Evolutionary conservation across 2,888 invertebrate species (phyloP).

Genomic region (Drosophila pseudotalamancana): DNA sequence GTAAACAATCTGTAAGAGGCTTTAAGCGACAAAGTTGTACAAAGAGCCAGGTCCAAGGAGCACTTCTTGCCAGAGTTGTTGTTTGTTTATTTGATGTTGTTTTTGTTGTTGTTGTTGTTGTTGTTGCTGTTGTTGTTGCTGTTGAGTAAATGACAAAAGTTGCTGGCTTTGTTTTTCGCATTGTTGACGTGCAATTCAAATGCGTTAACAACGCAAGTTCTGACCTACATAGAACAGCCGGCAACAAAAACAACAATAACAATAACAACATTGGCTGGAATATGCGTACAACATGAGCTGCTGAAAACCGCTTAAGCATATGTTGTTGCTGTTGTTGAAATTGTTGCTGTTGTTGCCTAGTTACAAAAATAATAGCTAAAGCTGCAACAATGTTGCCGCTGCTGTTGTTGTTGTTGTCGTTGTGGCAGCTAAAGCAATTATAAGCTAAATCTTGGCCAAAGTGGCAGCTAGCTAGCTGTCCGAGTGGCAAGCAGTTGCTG

Average conservation of each 20-base stretch:
- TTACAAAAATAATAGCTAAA: neutral
- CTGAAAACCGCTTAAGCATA: conserved; percentile 36
- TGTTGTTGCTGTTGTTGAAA: conserved; percentile 7
- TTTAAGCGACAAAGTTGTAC: conserved; percentile 45
- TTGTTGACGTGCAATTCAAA: conserved; percentile 80
- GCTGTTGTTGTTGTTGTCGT: neutral
- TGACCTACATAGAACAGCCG: conserved; percentile 54
- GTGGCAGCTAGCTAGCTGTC: conserved; percentile 36
- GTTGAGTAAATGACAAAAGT: conserved; percentile 72
- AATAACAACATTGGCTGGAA: conserved; percentile 9
- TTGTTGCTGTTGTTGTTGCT: conserved; percentile 26
- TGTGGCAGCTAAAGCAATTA: conserved; percentile 56
- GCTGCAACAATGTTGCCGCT: conserved; percentile 11
- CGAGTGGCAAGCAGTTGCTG: conserved; percentile 17
- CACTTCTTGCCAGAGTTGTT: conserved; percentile 14
- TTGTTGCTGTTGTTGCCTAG: neutral
- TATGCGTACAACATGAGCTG: conserved; percentile 29
- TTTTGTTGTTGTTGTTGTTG: conserved; percentile 7
- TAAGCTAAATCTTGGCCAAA: conserved; percentile 48
- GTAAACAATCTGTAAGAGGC: conserved; percentile 37
- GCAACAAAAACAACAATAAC: conserved; percentile 6
- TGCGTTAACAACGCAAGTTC: conserved; percentile 68
- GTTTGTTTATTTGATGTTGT: conserved; percentile 27
- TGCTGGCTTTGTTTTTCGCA: conserved; percentile 71
- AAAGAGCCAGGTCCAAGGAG: conserved; percentile 23